phyloP scores from a whole-genome alignment of 2,888 invertebrate species.

The Embidobia sp. region DNA sequence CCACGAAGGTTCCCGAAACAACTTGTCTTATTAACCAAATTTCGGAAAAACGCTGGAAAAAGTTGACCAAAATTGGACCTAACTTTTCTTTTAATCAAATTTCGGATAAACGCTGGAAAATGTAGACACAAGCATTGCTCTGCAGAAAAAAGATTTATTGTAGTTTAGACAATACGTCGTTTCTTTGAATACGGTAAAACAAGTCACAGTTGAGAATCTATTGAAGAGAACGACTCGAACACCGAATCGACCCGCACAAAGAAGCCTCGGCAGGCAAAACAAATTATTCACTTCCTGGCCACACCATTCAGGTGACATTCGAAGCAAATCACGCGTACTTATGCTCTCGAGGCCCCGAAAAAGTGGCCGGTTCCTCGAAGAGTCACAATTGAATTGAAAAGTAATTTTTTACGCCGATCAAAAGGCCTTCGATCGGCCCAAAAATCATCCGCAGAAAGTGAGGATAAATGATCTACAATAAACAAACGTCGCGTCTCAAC shows the following conservation, averaged over 20 bases:
- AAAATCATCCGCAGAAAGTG: constrained; percentile 7
- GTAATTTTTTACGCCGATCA: constrained; percentile 42
- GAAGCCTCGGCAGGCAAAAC: constrained; percentile 6
- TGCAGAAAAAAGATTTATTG: no score
- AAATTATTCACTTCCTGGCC: constrained; percentile 36
- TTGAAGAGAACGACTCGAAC: no score
- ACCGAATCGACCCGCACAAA: background rate
- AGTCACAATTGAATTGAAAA: constrained; percentile 28
- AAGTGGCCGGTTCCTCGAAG: constrained; percentile 22
- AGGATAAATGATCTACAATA: constrained; percentile 27
- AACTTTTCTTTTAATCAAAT: no score
- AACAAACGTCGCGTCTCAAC: constrained; percentile 14
- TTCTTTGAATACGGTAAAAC: no score
- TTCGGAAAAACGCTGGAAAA: no score
- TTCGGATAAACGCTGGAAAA: no score
- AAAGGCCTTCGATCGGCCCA: constrained; percentile 1
- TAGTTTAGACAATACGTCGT: no score
- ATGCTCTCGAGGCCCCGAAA: background rate
- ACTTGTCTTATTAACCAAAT: no score
- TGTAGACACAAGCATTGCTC: no score
- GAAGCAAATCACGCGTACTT: constrained; percentile 23
- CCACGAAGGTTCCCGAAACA: no score
- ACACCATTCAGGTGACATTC: constrained; percentile 25
- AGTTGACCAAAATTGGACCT: no score
- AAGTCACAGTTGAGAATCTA: no score